Conservation (phyloP, 2,888 invertebrate species). For the Folsomia candida region DNA sequence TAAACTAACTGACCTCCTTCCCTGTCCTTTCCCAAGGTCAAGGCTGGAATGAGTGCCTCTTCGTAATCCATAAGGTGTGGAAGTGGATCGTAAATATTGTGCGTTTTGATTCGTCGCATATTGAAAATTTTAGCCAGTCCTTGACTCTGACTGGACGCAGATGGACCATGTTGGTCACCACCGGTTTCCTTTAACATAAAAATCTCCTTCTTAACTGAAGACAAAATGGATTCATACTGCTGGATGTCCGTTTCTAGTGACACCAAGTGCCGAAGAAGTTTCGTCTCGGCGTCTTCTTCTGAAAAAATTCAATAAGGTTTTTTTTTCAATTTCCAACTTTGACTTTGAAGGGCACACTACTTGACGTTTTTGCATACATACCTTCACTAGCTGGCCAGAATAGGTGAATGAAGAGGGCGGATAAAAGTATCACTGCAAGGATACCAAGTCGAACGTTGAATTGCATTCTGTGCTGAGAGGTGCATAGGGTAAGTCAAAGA, state of each 20-base stretch:
- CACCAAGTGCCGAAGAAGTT: slow-evolving; percentile 41
- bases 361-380: neutral
- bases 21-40: slow-evolving; percentile 70
- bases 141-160: too few species aligned
- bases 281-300: slow-evolving; percentile 48
- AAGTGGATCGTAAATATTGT: slow-evolving; percentile 70
- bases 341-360: neutral
- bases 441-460: neutral
- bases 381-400: slow-evolving; percentile 11
- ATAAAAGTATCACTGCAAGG: neutral
- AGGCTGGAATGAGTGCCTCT: slow-evolving; percentile 73
- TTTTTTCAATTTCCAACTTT: neutral
- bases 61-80: slow-evolving; percentile 81
- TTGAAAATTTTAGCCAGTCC: slow-evolving; percentile 25
- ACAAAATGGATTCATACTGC: slow-evolving; percentile 43
- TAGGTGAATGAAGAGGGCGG: neutral
- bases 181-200: slow-evolving; percentile 29
- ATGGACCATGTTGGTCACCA: slow-evolving; percentile 12
- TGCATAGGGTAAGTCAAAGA: neutral
- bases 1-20: slow-evolving; percentile 58
- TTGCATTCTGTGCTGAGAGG: neutral
- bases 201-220: slow-evolving; percentile 43
- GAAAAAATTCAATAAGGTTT: too few species aligned
- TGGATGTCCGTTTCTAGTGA: slow-evolving; percentile 43
- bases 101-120: slow-evolving; percentile 42